Base-by-base conservation (phyloP, 2,888 invertebrate species). In the Trichacis sp. region DNA sequence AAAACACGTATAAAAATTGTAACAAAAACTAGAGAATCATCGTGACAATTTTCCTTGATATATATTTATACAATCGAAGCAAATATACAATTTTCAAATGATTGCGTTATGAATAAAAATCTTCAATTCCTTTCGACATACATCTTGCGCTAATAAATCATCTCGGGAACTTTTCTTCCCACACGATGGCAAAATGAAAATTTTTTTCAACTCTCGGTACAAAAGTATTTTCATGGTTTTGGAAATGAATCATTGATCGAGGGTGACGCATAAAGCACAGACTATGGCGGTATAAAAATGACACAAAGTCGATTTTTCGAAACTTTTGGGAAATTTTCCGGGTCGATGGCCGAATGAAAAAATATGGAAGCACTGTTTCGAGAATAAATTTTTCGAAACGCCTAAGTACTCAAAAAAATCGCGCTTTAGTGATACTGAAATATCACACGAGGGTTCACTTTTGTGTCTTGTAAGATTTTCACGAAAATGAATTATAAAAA, bases 401-500 rank as follows among this genome's bases (percentile, higher is more conserved):
- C 19, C 14, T 19, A 43, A 43, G 43, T 43, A 43, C 43, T 19
- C n/a, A 11, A 19, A 11, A 15, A 43, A 19, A 6, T 42, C 15
- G 17, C 42, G 12, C n/a, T 15, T 42, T 15, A 1, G n/a, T 42
- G 17, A 42, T n/a, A n/a, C 9, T 33, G 2, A n/a, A 33, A n/a
- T 33, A 33, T 33, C 33, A 33, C 33, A 33, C n/a, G n/a, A 33
- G 11, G 9, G 8, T 24, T 24, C 24, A 8, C 8, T 24, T 24
- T 24, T 3, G 8, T 3, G 8, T 24, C n/a, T n/a, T n/a, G n/a
- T n/a, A n/a, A n/a, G n/a, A 24, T 24, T 24, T 8, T 3, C 24
- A 24, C 8, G 8, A 40, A 14, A 40, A 40, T 40, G 15, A 40
- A 40, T 55, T 61, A 42, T 58, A 62, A 62, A 62, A 54, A 49